Evolutionary conservation across 2,113 vertebrate species (phyloP).

Genomic region (Anas platyrhynchos): DNA sequence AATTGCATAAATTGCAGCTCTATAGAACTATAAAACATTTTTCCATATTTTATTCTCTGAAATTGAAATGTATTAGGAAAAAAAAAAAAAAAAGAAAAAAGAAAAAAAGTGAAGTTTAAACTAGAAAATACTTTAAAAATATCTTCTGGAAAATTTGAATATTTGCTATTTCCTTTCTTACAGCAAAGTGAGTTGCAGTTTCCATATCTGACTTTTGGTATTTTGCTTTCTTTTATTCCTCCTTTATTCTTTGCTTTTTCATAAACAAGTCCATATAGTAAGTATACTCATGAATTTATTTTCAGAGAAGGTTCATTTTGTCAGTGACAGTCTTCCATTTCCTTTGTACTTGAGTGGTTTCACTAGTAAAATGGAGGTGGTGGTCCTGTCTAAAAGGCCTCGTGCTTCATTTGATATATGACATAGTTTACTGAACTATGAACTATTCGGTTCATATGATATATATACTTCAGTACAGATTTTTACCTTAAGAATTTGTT

Average conservation of each 20-base stretch:
- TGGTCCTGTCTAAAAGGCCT: not conserved
- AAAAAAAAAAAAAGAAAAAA: not conserved
- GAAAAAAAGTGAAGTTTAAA: rapidly evolving
- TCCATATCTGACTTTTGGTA: not conserved
- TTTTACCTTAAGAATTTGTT: not conserved
- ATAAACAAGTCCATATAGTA: not conserved
- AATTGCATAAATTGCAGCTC: not conserved
- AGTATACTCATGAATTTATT: not conserved
- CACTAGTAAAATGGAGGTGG: not conserved
- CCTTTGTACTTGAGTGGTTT: not conserved
- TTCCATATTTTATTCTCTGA: not conserved
- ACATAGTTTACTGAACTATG: too few species aligned
- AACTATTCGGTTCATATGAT: too few species aligned
- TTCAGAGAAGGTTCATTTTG: not conserved
- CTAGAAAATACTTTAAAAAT: not conserved
- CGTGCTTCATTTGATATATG: too few species aligned
- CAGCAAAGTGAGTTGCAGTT: not conserved
- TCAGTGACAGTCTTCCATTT: not conserved
- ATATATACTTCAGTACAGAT: not conserved
- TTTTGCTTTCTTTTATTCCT: not conserved
- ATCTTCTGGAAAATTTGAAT: not conserved
- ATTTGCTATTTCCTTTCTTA: not conserved
- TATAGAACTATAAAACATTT: not conserved
- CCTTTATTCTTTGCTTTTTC: rapidly evolving
- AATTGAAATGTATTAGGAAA: not conserved